Base-by-base conservation (phyloP, 2,113 vertebrate genomes). In the Tretioscincus oriximinensis region DNA sequence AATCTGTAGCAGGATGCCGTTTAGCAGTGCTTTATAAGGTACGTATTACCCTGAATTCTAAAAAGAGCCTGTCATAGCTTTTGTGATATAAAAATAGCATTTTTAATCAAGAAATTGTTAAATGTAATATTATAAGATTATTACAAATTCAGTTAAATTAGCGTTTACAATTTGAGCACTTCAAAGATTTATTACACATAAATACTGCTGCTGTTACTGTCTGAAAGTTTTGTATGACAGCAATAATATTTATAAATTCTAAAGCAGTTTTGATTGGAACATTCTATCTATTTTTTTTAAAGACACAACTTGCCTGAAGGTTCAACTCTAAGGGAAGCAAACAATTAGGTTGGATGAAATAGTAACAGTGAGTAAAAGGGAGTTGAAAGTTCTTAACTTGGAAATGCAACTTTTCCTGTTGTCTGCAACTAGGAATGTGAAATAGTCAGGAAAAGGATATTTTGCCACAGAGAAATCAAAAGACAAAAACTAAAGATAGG, bases 121-220 rank as follows among this genome's bases (percentile, higher is more conserved):
- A 90, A 84, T 64, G 66, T 74, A 89, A 5, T 51, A 0, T 63
- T 87, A 71, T 86, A 73, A 81, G 82, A 86, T 89, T 85, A 78
- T 89, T 89, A 70, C 49, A 85, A 68, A 26, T 81, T 81, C 89
- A 71, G 66, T 1, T 88, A 90, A 85, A 85, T 88, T 88, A 88
- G 28, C 22, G 73, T 69, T 80, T 90, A 35, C 29, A 73, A 1
- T 81, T 35, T 73, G 72, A 88, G 71, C 26, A 68, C 64, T 71
- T 81, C 0, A 66, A 64, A 69, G 64, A 75, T 81, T 41, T 47
- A 68, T 76, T 68, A 29, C 54, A 29, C 29, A 16, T 31, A 47
- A n/a, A n/a, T n/a, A n/a, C n/a, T n/a, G n/a, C n/a, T n/a, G n/a
- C 35, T 69, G 64, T 69, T 61, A 68, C 49, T 61, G 18, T 80